Percentiles rank a stretch among this genome's conserved stretches.
phyloP scores from a whole-genome alignment of 2,797 vertebrate genomes.

The Mormyrus hasselquistii region DNA sequence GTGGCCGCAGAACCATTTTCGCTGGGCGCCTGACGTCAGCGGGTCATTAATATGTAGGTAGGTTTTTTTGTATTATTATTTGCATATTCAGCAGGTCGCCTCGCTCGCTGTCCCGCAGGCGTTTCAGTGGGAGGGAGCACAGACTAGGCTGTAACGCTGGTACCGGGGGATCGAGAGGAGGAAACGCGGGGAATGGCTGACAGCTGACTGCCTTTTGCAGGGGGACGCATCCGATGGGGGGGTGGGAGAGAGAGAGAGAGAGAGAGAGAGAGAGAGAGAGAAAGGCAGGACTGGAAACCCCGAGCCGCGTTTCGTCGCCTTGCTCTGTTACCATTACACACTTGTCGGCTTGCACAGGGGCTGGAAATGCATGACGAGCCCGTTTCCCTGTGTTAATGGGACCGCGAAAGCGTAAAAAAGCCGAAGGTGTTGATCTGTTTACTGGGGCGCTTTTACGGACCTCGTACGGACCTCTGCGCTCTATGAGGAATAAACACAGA shows the following conservation, averaged over 20 bases:
- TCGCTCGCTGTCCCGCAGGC: conserved; percentile 59
- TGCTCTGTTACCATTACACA: conserved; percentile 19
- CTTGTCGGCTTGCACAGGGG: conserved; percentile 23
- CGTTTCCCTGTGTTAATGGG: conserved; percentile 52
- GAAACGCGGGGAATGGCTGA: conserved; percentile 58
- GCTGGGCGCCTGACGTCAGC: conserved; percentile 23
- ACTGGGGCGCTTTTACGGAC: conserved; percentile 21
- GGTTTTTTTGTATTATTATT: conserved; percentile 22
- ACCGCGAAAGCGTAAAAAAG: conserved; percentile 47
- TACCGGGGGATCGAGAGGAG: conserved; percentile 51
- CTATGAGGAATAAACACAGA: conserved; percentile 29
- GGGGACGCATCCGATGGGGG: conserved; percentile 42
- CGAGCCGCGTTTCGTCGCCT: conserved; percentile 24
- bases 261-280: background rate
- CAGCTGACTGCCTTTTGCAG: conserved; percentile 50
- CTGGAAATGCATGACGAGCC: conserved; percentile 28
- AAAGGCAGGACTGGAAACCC: conserved; percentile 14
- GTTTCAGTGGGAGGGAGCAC: conserved; percentile 42
- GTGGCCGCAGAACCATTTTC: background rate
- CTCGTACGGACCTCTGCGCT: conserved; percentile 33
- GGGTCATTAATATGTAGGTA: conserved; percentile 38
- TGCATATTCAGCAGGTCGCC: conserved; percentile 48
- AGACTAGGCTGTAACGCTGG: conserved; percentile 38
- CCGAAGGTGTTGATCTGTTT: conserved; percentile 57
- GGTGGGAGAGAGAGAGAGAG: background rate